Base-by-base conservation (phyloP, 1,140 invertebrate species). In the Himalopsyche phryganea region DNA sequence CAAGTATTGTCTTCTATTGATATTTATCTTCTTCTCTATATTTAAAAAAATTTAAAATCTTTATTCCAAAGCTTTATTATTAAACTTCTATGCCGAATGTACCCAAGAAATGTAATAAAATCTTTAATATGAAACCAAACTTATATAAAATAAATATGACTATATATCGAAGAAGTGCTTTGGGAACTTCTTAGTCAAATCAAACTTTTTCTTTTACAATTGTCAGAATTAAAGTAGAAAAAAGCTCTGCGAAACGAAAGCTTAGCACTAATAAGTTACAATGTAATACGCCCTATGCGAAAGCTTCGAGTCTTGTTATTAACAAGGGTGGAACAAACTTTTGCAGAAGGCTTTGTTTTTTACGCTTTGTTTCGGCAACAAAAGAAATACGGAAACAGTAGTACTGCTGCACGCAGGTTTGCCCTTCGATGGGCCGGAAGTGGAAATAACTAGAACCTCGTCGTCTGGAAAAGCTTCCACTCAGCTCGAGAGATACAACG, bases 311-410 rank as follows among this genome's bases (percentile, higher is more conserved):
- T 5, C 44, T 47, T 20, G 13, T n/a, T 20, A 19, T 14, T 47
- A 19, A 47, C 44, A 46, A 14, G 44, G 44, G 44, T 17, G 44
- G 44, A 23, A 19, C 44, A 23, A 50, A 50, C 28, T 50, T 50
- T 33, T 10, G 35, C 47, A n/a, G 20, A n/a, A 18, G 36, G 32
- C 49, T 51, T 51, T 51, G 49, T 51, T 51, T 51, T 40, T 13
- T 20, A 10, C 18, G 47, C 47, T 28, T 49, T 49, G 47, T 49
- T 49, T 32, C 47, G 23, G 6, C 15, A 33, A 51, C 49, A 51
- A 51, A 51, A 51, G 49, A 51, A 51, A 51, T 28, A 51, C 38
- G 49, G 49, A 18, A 36, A 51, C 49, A 40, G 49, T 28, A 28
- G 4, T 32, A 36, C 49, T 40, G 35, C 36, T 51, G 36, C 49